Conservation (phyloP, 1,140 invertebrate genomes). For the Drosophila mauritiana region DNA sequence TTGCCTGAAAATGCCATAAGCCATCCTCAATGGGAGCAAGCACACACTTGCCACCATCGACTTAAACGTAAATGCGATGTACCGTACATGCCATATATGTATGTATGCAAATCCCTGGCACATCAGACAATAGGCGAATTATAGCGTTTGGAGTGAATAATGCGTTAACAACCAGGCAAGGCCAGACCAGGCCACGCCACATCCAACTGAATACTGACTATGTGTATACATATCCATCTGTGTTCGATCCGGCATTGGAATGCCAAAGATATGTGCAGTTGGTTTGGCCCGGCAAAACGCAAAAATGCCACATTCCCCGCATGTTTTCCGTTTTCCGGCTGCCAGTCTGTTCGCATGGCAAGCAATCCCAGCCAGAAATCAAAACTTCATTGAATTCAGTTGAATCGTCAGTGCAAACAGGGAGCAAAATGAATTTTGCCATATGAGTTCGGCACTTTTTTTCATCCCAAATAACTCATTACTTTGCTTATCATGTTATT, state of each 20-base stretch:
- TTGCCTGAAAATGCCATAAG: background rate
- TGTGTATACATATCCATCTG: background rate
- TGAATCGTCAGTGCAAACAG: background rate
- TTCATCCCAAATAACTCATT: background rate
- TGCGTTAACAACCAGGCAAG: slow-evolving; percentile 45
- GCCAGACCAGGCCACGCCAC: slow-evolving; percentile 46
- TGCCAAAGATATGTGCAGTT: slow-evolving; percentile 14
- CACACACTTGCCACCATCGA: background rate
- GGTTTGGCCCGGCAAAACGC: slow-evolving; percentile 16
- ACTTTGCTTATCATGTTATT: too few species aligned
- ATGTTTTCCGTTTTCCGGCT: background rate
- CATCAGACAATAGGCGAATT: slow-evolving; percentile 33
- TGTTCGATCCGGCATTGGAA: slow-evolving; percentile 13
- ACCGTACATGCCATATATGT: too few species aligned
- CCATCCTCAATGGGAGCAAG: background rate
- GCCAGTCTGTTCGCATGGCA: background rate
- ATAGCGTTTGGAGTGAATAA: slow-evolving; percentile 69
- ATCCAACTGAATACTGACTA: background rate
- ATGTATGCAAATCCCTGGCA: slow-evolving; percentile 9
- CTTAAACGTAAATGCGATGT: background rate
- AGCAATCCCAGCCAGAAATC: slow-evolving; percentile 4
- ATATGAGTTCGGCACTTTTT: background rate
- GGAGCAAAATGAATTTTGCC: background rate
- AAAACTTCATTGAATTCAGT: slow-evolving; percentile 1
- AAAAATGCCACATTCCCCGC: slow-evolving; percentile 4